Evolutionary conservation across 1,140 invertebrate genomes (phyloP), one percentile per base, ranked within the genome.

Genomic region (Nephila pilipes): DNA sequence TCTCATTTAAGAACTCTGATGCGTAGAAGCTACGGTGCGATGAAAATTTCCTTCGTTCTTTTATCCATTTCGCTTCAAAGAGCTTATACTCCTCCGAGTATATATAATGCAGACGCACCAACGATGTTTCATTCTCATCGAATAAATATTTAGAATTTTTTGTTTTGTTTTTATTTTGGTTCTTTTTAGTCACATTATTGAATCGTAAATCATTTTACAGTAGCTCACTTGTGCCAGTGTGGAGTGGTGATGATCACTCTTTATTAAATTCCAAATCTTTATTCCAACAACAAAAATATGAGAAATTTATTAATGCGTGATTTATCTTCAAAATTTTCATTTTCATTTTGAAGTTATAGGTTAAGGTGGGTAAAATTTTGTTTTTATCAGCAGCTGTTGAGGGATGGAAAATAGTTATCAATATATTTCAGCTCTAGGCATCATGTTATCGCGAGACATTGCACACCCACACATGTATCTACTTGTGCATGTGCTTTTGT

Each of bases 31-130:
- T 46, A 46, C 46, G 46, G 46, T 46, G 46, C 29, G 69, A 75
- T 75, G 69, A 75, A 75, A 75, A 75, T 32, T 75, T 75, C 36
- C 69, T 75, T 75, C 69, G 69, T 75, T 75, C 69, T 75, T 75
- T 75, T 29, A 32, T 36, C 32, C 69, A 75, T 32, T 75, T 36
- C 69, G 69, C 69, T 75, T 75, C 69, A 75, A 14, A 36, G 10
- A 16, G 69, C 69, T 75, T 75, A 46, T 46, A 75, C 69, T 75
- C 32, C 36, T 36, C 69, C 18, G 14, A 46, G 46, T 46, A 46
- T 46, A 10, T 46, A 46, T 46, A 46, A 46, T 10, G 46, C 6
- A 46, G 46, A 32, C 4, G n/a, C 18, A 20, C 16, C 29, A 6
- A 29, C 69, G 32, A 75, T 75, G 69, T 75, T 75, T 75, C 69